phyloP scores from a whole-genome alignment of 2,888 invertebrate species.

The Julus scandinavius region DNA sequence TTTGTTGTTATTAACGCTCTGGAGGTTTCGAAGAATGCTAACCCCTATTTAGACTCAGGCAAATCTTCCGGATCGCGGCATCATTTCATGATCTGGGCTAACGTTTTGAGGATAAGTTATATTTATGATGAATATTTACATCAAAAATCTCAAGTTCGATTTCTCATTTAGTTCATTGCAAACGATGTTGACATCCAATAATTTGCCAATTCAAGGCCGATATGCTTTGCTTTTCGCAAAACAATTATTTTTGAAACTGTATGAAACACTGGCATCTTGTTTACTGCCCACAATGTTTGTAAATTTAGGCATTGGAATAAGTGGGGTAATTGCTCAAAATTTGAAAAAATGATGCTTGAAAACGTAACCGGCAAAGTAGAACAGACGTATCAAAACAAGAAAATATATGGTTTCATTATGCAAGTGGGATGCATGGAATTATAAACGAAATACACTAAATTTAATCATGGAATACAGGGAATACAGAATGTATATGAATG shows the following conservation, averaged over 20 bases:
- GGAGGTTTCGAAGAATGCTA: background rate
- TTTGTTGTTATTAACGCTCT: too few species aligned
- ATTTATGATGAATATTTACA: too few species aligned
- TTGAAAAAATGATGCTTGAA: background rate
- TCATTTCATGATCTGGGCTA: constrained; percentile 18
- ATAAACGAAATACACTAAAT: too few species aligned
- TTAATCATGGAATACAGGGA: too few species aligned
- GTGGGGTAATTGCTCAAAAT: background rate
- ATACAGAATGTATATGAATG: too few species aligned
- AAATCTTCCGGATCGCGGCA: background rate
- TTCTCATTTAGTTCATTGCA: background rate
- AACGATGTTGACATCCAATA: background rate
- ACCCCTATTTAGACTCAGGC: background rate
- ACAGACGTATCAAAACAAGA: background rate
- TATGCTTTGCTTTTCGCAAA: background rate
- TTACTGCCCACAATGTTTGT: background rate
- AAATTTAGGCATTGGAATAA: background rate
- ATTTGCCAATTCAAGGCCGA: background rate
- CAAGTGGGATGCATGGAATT: too few species aligned
- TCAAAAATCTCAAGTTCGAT: background rate
- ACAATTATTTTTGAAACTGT: background rate
- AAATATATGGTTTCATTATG: background rate
- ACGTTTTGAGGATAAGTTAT: background rate
- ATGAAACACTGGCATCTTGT: background rate
- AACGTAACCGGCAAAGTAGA: background rate